Conservation (phyloP, 2,888 invertebrate genomes). For the Drosophila recens region DNA sequence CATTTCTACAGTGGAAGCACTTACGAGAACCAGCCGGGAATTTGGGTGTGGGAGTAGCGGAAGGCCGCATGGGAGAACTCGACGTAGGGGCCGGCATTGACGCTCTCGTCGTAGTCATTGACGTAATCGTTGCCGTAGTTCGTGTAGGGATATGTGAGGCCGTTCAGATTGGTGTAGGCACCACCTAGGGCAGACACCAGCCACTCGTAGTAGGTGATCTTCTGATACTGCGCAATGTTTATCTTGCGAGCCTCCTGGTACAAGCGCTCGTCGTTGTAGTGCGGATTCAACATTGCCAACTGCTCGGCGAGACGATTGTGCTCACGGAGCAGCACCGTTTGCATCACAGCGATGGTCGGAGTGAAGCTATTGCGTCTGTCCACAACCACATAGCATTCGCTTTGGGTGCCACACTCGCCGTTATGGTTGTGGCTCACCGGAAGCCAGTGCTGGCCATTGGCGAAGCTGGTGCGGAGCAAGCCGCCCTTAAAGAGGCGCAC, state of each 20-base stretch:
- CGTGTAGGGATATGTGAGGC: constrained; percentile 66
- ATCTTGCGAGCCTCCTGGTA: constrained; percentile 86
- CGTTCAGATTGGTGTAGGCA: constrained; percentile 69
- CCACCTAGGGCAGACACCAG: constrained; percentile 84
- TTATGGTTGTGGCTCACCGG: constrained; percentile 88
- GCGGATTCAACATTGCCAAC: constrained; percentile 85
- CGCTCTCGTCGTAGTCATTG: constrained; percentile 86
- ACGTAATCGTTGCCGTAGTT: constrained; percentile 79
- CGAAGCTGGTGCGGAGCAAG: constrained; percentile 86
- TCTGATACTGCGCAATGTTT: constrained; percentile 86
- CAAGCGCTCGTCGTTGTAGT: constrained; percentile 85
- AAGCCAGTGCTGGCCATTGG: constrained; percentile 89
- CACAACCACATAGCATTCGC: constrained; percentile 89
- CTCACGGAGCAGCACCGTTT: constrained; percentile 85
- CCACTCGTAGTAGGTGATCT: constrained; percentile 86
- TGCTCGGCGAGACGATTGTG: constrained; percentile 85
- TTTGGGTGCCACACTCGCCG: constrained; percentile 87
- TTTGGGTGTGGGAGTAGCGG: constrained; percentile 87
- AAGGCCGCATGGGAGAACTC: constrained; percentile 88
- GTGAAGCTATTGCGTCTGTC: constrained; percentile 84
- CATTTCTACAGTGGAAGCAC: constrained; percentile 39
- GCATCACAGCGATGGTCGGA: constrained; percentile 83
- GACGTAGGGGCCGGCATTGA: constrained; percentile 87
- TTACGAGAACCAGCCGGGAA: constrained; percentile 86
- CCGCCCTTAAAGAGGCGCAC: constrained; percentile 89